Evolutionary conservation across 2,113 vertebrate species (phyloP).

Genomic region (Alouatta palliata): DNA sequence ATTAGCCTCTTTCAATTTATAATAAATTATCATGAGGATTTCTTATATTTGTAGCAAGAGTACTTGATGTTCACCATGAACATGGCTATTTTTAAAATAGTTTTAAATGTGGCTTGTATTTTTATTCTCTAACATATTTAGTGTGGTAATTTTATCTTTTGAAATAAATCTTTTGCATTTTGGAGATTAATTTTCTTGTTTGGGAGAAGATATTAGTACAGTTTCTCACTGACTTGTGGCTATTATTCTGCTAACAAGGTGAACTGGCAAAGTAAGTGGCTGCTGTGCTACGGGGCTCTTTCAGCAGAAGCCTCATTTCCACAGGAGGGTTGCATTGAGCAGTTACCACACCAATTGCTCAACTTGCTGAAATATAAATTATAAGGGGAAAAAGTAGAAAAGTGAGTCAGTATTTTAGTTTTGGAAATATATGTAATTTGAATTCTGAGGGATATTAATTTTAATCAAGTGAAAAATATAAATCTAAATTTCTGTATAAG

Average conservation of each 20-base stretch:
- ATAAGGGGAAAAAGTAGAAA: not conserved
- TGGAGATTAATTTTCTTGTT: slow-evolving; percentile 41
- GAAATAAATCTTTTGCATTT: slow-evolving; percentile 24
- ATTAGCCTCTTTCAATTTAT: not conserved
- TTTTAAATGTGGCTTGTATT: not conserved
- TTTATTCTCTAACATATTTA: not conserved
- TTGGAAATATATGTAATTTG: slow-evolving; percentile 51
- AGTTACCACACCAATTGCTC: slow-evolving; percentile 30
- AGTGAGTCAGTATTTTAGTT: slow-evolving; percentile 1
- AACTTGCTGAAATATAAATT: slow-evolving; percentile 52
- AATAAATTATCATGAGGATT: not conserved
- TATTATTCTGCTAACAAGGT: slow-evolving; percentile 47
- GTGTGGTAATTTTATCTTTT: not conserved
- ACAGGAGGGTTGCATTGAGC: not conserved
- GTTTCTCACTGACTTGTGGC: slow-evolving; percentile 14
- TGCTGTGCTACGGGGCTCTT: not conserved
- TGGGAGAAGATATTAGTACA: not conserved
- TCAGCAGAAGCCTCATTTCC: not conserved
- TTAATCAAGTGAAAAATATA: slow-evolving; percentile 31
- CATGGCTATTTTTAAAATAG: not conserved
- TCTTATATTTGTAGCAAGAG: not conserved
- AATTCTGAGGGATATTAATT: slow-evolving; percentile 22
- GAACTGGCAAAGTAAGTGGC: not conserved
- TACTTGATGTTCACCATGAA: not conserved
- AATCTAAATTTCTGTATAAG: slow-evolving; percentile 5